Evolutionary conservation across 2,113 vertebrate species (phyloP), one percentile per base, ranked within the genome.

Genomic region (Oplegnathus fasciatus): DNA sequence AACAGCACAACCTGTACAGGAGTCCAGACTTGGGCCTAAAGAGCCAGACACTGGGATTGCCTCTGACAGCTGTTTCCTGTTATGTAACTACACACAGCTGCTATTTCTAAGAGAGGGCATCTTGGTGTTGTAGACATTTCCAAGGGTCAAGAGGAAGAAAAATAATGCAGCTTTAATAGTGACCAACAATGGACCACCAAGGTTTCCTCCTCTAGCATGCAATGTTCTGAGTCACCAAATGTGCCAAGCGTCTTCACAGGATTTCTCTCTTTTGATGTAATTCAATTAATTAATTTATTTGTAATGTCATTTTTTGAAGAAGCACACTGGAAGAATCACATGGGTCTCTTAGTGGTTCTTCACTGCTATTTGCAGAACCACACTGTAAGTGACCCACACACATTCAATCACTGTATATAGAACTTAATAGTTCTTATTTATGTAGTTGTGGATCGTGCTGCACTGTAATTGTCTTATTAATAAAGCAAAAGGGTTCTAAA

Each of bases 31-130:
- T 57, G 32, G 87, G 68, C 83, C 86, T 58, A 78, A 71, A 88
- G 83, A 94, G 86, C 85, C 90, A 86, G 86, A 91, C 91, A 81
- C 75, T 92, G 62, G 90, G 88, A 91, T 92, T 81, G 82, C 87
- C 89, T 89, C 92, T 94, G 92, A 94, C 96, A 96, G 95, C 95
- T 96, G 95, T 94, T 96, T 96, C 95, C 96, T 95, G 94, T 95
- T 95, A 93, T 93, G 93, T 94, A 96, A 96, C 94, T 92, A 88
- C 93, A 94, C 89, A 94, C 96, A 96, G 95, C 95, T 96, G 95
- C 90, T 89, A 37, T 95, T 94, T 96, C 94, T 88, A 93, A 93
- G 88, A 92, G 94, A 94, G 92, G 94, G 92, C 94, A 96, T 94
- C 93, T 93, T 89, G 75, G 85, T 92, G 92, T 92, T 92, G 93